Evolutionary conservation across 2,113 vertebrate species (phyloP), one percentile per base, ranked within the genome.

Genomic region (Fulmarus glacialis): DNA sequence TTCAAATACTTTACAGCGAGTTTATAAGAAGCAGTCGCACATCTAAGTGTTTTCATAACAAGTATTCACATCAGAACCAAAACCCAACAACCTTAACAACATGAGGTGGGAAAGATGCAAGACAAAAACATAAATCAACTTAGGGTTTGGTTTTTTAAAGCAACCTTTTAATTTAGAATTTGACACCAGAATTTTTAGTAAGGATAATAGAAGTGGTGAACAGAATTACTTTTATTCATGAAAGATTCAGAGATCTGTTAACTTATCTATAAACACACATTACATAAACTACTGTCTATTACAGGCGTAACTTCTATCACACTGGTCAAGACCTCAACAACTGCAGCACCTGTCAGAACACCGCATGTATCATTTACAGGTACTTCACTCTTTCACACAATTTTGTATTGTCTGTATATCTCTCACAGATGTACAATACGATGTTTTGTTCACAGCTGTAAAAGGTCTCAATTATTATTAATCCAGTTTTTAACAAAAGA

Each of bases 311-410:
- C 98, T 99, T 99, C 93, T 99, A 99, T 91, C 99, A 99, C 98
- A 99, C 99, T 9, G 99, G 99, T 92, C 99, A 99, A 98, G 99
- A 99, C 97, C 99, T 99, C 90, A 99, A 99, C 99, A 99, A 99
- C 93, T 99, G 99, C 98, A 98, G 99, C 68, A 99, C 99, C 93
- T 99, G 99, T 72, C 99, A 99, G 98, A 99, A 99, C 98, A 99
- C 99, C 1, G 99, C 99, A 24, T 99, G 99, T 98, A 99, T 99
- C 98, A 99, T 99, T 92, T 99, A 99, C 99, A 99, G 99, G 99
- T 99, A 99, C 97, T 43, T 42, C 29, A 1, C 52, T 99, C 98
- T 96, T 75, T 62, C 58, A 4, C 30, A 17, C 22, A 7, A 7
- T 2, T 3, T 11, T 63, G 27, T 29, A 29, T 36, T 40, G 50